Evolutionary conservation across 1,140 invertebrate genomes (phyloP).

Genomic region (Micrasema minimum): DNA sequence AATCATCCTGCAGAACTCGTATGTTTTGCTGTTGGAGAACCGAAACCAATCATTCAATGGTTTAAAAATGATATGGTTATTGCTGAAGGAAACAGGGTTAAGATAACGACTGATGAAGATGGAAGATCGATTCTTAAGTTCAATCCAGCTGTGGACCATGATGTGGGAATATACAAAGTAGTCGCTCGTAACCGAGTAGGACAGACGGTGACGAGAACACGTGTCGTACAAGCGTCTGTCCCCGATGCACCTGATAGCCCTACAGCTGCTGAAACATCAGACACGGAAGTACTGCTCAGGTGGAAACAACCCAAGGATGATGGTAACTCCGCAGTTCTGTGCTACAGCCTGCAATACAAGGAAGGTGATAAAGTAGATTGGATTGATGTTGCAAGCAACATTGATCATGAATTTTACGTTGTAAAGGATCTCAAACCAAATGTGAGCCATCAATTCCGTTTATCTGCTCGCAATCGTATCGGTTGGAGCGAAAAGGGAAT

Average conservation of each 20-base stretch:
- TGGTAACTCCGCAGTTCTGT: constrained; percentile 84
- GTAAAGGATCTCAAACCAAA: constrained; percentile 81
- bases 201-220: constrained; percentile 78
- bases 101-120: constrained; percentile 78
- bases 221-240: constrained; percentile 77
- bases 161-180: constrained; percentile 94
- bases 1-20: constrained; percentile 81
- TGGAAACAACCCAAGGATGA: constrained; percentile 90
- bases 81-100: constrained; percentile 81
- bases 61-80: constrained; percentile 92
- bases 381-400: constrained; percentile 87
- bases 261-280: constrained; percentile 82
- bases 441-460: constrained; percentile 87
- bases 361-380: constrained; percentile 82
- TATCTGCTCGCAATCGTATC: constrained; percentile 90
- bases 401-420: constrained; percentile 93
- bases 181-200: constrained; percentile 89
- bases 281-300: constrained; percentile 85
- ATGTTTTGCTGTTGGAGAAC: constrained; percentile 90
- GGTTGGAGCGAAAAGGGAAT: constrained; percentile 91
- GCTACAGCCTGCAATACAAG: constrained; percentile 87
- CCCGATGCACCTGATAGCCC: constrained; percentile 90
- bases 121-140: constrained; percentile 83
- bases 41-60: constrained; percentile 93
- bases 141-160: constrained; percentile 79